Percentiles rank a stretch among this genome's conserved stretches.
Evolutionary conservation across 2,888 invertebrate species (phyloP).

Genomic region (Eupithecia pulchellata): DNA sequence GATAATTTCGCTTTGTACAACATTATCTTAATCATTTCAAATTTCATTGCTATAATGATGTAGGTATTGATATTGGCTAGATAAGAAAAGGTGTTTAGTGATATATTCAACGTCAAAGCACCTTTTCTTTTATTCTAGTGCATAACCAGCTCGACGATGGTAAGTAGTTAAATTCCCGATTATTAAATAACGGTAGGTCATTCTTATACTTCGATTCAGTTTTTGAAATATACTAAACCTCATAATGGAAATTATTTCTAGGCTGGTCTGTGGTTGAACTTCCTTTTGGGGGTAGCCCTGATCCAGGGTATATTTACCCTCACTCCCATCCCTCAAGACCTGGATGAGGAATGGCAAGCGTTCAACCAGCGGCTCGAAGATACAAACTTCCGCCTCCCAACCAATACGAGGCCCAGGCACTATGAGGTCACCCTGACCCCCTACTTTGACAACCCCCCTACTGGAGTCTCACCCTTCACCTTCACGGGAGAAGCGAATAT

Average conservation of each 20-base stretch:
- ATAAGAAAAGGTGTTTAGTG: conserved; percentile 41
- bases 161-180: conserved; percentile 50
- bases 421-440: conserved; percentile 84
- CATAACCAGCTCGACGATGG: conserved; percentile 66
- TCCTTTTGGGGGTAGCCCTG: conserved; percentile 62
- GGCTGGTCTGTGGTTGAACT: conserved; percentile 63
- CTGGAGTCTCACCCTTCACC: conserved; percentile 58
- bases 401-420: conserved; percentile 75
- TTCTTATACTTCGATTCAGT: background rate
- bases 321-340: conserved; percentile 61
- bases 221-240: background rate
- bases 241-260: conserved; percentile 45
- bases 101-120: conserved; percentile 47
- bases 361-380: conserved; percentile 60
- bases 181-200: background rate
- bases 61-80: conserved; percentile 36
- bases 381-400: conserved; percentile 75
- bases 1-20: conserved; percentile 36
- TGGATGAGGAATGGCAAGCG: conserved; percentile 70
- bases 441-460: conserved; percentile 66
- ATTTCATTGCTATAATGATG: conserved; percentile 45
- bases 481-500: conserved; percentile 78
- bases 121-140: conserved; percentile 49
- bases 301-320: conserved; percentile 60
- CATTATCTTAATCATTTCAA: conserved; percentile 46